phyloP scores from a whole-genome alignment of 2,797 vertebrate species.

The Meriones psammophilus region DNA sequence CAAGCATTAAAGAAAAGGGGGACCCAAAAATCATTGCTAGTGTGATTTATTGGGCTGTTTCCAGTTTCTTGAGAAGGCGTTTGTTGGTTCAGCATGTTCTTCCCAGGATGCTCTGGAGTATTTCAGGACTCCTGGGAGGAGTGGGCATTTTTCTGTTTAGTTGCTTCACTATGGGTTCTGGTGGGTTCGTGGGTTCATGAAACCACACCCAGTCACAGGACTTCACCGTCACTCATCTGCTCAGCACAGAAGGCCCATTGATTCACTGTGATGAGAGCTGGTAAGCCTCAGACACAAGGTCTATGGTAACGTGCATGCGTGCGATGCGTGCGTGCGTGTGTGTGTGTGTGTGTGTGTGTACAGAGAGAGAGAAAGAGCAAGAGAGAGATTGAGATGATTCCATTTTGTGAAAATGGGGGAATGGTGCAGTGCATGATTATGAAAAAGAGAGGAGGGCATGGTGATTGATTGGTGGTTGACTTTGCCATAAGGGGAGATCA shows the following conservation, averaged over 20 bases:
- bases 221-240: background rate
- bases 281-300: background rate
- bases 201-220: background rate
- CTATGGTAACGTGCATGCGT: background rate
- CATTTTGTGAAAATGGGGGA: background rate
- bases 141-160: background rate
- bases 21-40: background rate
- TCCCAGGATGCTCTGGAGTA: background rate
- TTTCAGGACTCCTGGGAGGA: background rate
- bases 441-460: background rate
- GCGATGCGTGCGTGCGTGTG: too few species aligned
- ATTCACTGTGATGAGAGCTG: background rate
- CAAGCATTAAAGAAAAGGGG: background rate
- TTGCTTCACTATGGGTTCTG: background rate
- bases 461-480: background rate
- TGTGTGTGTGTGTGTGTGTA: too few species aligned
- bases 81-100: background rate
- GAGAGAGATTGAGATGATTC: too few species aligned
- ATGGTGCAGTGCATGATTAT: background rate
- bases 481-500: background rate
- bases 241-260: background rate
- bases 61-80: constrained; percentile 38
- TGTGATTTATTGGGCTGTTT: background rate
- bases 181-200: background rate
- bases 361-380: too few species aligned